Conservation (phyloP, 2,797 vertebrate genomes). For the Sebastolobus altivelis region DNA sequence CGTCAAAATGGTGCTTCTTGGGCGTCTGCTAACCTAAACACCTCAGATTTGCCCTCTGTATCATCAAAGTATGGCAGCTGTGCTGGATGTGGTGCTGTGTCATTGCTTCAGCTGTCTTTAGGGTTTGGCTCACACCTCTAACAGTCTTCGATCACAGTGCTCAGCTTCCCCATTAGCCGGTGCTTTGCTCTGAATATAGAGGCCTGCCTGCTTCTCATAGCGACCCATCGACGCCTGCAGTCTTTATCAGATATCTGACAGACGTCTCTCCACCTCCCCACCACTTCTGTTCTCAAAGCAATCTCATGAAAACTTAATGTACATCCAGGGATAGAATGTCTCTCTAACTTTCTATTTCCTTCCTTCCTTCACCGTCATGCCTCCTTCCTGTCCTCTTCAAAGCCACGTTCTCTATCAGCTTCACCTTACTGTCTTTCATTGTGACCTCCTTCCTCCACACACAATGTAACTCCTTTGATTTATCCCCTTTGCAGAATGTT, state of each 20-base stretch:
- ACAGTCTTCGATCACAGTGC: slow-evolving; percentile 5
- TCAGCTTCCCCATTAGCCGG: slow-evolving; percentile 29
- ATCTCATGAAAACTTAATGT: slow-evolving; percentile 73
- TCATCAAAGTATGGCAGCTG: not conserved
- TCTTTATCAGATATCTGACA: slow-evolving; percentile 32
- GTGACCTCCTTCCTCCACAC: slow-evolving; percentile 3
- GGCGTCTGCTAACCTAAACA: not conserved
- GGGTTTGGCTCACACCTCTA: not conserved
- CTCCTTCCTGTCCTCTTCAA: slow-evolving; percentile 16
- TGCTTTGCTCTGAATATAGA: slow-evolving; percentile 23
- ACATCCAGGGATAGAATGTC: slow-evolving; percentile 44
- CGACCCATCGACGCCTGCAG: slow-evolving; percentile 14
- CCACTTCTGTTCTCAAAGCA: slow-evolving; percentile 39
- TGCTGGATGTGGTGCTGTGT: not conserved
- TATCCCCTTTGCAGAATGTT: slow-evolving; percentile 80
- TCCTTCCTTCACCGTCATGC: not conserved
- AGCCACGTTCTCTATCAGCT: slow-evolving; percentile 4
- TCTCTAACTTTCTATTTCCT: slow-evolving; percentile 23
- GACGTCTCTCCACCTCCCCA: slow-evolving; percentile 18
- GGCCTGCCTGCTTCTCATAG: not conserved
- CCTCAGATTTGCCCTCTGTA: not conserved
- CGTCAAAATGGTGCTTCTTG: not conserved
- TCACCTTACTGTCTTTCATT: slow-evolving; percentile 37
- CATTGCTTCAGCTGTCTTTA: not conserved
- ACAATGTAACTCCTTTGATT: slow-evolving; percentile 19